Conservation (phyloP, 2,113 vertebrate species). For the Romanogobio albipinnatus region DNA sequence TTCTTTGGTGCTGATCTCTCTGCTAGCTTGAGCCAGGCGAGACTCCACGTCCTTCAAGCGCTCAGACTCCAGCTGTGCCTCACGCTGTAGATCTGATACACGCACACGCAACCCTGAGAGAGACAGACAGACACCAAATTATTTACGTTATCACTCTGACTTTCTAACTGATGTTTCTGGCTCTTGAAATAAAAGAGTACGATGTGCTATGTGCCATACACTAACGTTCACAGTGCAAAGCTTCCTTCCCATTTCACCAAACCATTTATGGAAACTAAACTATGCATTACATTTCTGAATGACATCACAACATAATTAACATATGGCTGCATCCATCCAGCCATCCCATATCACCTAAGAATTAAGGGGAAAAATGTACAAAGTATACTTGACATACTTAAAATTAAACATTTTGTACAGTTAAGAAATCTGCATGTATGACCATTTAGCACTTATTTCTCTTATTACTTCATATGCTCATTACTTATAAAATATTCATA, state of each 20-base stretch:
- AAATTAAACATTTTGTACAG: not conserved
- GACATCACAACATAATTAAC: not conserved
- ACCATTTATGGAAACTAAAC: not conserved
- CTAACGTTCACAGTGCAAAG: not conserved
- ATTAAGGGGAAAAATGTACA: too few species aligned
- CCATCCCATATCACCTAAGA: not conserved
- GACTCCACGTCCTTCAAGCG: constrained; percentile 62
- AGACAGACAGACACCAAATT: not conserved
- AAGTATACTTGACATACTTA: too few species aligned
- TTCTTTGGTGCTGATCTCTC: constrained; percentile 68
- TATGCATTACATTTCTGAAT: not conserved
- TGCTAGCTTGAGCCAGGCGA: constrained; percentile 64
- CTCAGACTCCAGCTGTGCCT: constrained; percentile 65
- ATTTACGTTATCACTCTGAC: not conserved
- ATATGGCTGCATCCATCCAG: not conserved
- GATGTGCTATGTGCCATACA: not conserved
- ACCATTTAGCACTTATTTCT: not conserved
- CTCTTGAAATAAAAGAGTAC: not conserved
- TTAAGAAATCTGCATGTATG: not conserved
- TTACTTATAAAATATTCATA: not conserved
- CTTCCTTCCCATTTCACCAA: not conserved
- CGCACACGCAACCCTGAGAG: constrained; percentile 59
- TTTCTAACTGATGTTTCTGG: not conserved
- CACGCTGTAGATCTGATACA: constrained; percentile 68
- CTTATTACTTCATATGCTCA: not conserved